These are phyloP conservation scores for Bungarus multicinctus DNA, from an alignment of 2,113 vertebrate species.

Conservation along the genomic window DNA sequence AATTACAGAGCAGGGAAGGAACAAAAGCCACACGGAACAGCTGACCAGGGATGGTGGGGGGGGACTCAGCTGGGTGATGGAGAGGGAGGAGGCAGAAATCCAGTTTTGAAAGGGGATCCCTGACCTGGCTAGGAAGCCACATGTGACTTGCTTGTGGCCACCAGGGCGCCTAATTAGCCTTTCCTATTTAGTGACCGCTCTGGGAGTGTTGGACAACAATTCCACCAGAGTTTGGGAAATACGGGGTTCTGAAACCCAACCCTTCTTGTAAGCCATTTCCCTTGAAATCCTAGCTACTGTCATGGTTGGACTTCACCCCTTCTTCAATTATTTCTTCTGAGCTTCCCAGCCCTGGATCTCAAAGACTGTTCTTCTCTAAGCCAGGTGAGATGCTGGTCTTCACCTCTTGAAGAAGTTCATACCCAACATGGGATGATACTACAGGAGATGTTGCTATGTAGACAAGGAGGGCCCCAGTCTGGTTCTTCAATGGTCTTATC, in stretches of 20 bases:
- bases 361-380: not conserved
- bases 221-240: not conserved
- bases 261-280: not conserved
- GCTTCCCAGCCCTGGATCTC: not conserved
- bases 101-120: not conserved
- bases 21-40: not conserved
- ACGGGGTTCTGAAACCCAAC: accelerated
- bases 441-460: not conserved
- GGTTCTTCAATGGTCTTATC: not conserved
- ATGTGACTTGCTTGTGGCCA: not conserved
- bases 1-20: slow-evolving; percentile 64
- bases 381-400: not conserved
- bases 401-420: not conserved
- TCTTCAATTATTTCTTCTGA: not conserved
- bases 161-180: not conserved
- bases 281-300: not conserved
- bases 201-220: not conserved
- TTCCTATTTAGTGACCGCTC: not conserved
- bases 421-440: not conserved
- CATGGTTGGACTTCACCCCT: not conserved
- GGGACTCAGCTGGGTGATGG: not conserved
- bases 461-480: not conserved
- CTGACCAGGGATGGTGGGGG: not conserved
- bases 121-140: not conserved
- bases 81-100: not conserved